Conservation (phyloP, 1,140 invertebrate species). For the Drosophila jambulina region DNA sequence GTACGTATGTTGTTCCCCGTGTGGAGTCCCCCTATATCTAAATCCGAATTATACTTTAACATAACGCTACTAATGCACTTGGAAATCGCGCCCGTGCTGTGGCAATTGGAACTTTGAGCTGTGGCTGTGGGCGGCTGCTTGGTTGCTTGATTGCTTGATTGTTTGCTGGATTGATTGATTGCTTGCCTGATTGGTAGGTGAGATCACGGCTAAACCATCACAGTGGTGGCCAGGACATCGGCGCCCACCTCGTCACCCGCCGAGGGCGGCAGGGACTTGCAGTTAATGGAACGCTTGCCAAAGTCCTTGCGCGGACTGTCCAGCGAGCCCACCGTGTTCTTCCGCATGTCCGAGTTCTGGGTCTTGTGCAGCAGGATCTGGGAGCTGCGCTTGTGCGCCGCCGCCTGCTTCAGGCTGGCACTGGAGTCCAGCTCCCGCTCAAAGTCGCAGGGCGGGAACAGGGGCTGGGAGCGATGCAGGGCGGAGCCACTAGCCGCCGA, state of each 20-base stretch:
- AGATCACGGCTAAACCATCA: conserved; percentile 85
- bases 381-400: conserved; percentile 85
- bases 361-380: conserved; percentile 90
- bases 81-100: conserved; percentile 70
- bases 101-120: conserved; percentile 53
- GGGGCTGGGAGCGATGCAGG: conserved; percentile 87
- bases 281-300: conserved; percentile 88
- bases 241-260: conserved; percentile 83
- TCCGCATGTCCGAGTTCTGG: conserved; percentile 91
- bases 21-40: conserved; percentile 9
- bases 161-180: conserved; percentile 3
- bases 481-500: conserved; percentile 86
- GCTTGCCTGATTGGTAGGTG: conserved; percentile 41
- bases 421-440: conserved; percentile 75
- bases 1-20: background rate
- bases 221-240: conserved; percentile 86
- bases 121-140: conserved; percentile 36
- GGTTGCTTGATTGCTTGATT: conserved; percentile 17
- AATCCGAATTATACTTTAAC: conserved; percentile 10
- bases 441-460: conserved; percentile 86
- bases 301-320: conserved; percentile 92
- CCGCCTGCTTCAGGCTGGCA: conserved; percentile 66
- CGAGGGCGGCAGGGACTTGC: conserved; percentile 85
- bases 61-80: conserved; percentile 79
- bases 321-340: conserved; percentile 91